Evolutionary conservation across 2,113 vertebrate genomes (phyloP).

Genomic region (Hemiprocne comata): DNA sequence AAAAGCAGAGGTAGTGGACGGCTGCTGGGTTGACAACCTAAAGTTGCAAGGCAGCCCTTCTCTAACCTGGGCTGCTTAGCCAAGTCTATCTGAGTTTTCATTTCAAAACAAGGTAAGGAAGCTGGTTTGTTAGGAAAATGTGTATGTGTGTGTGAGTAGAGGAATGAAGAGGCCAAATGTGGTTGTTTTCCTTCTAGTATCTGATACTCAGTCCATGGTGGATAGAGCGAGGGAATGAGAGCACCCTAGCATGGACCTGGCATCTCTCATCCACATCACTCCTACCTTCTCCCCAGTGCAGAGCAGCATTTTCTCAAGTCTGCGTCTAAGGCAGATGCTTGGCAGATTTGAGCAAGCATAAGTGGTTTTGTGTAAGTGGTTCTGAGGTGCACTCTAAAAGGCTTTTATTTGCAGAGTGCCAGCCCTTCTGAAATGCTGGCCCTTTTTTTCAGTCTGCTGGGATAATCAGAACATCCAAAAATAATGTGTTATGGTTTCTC

Average conservation of each 20-base stretch:
- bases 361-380: background rate
- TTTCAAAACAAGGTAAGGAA: background rate
- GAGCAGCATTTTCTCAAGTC: background rate
- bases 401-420: background rate
- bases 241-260: background rate
- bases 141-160: background rate
- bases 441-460: background rate
- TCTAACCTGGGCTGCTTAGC: background rate
- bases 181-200: background rate
- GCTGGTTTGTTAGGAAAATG: background rate
- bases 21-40: background rate
- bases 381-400: background rate
- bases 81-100: background rate
- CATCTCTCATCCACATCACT: background rate
- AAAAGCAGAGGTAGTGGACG: background rate
- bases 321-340: background rate
- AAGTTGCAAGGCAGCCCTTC: background rate
- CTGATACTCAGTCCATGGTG: background rate
- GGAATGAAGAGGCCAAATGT: background rate
- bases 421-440: background rate
- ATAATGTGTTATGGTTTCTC: background rate
- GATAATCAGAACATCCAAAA: background rate
- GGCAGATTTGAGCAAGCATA: background rate
- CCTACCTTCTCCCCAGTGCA: background rate
- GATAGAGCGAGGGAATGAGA: fast-evolving